These are phyloP conservation scores for Nomia melanderi DNA, from an alignment of 1,140 invertebrate genomes.

Conservation along the genomic window DNA sequence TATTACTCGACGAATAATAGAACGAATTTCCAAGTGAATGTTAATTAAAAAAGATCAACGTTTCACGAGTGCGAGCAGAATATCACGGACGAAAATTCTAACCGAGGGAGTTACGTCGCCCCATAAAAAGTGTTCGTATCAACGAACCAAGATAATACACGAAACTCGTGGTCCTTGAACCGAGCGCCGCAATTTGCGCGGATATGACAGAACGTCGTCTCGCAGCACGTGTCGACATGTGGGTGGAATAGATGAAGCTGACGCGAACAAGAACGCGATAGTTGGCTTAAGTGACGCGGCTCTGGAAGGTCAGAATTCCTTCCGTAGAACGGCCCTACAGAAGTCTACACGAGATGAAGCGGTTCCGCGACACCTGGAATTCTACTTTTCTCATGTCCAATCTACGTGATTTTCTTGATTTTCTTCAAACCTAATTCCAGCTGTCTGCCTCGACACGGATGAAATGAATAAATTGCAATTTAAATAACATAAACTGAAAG, in stretches of 20 bases:
- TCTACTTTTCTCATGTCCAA: not conserved
- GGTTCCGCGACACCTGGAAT: not conserved
- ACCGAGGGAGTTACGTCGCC: too few species aligned
- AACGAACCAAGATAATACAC: not conserved
- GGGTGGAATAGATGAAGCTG: slow-evolving; percentile 3
- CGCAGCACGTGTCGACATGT: slow-evolving; percentile 16
- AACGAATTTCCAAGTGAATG: too few species aligned
- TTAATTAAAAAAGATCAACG: too few species aligned
- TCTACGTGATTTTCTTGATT: not conserved
- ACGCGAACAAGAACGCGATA: slow-evolving; percentile 13
- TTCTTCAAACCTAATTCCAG: too few species aligned
- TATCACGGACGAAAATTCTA: too few species aligned
- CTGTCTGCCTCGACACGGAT: too few species aligned
- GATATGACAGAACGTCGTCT: slow-evolving; percentile 14
- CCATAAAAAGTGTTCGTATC: not conserved
- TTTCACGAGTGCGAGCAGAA: too few species aligned
- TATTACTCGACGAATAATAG: too few species aligned
- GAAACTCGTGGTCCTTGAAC: slow-evolving; percentile 9
- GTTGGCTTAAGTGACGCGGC: slow-evolving; percentile 1
- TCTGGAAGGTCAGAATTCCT: not conserved
- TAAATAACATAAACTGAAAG: too few species aligned
- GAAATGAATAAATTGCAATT: too few species aligned
- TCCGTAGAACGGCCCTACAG: too few species aligned
- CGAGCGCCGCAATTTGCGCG: not conserved
- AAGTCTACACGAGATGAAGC: not conserved